Evolutionary conservation across 2,888 invertebrate species (phyloP).

Genomic region (Brenthis daphne): DNA sequence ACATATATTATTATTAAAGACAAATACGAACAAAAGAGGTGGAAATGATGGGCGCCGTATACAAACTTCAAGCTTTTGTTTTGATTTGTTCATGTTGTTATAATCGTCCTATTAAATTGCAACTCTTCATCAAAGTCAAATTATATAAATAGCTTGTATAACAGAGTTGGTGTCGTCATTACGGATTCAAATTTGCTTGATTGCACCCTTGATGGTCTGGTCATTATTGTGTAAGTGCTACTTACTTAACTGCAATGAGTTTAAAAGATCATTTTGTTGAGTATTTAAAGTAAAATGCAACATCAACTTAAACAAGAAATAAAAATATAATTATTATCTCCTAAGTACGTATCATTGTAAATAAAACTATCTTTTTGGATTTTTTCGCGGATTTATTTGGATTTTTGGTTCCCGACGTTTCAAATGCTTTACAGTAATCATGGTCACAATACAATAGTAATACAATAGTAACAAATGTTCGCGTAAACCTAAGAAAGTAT

Average conservation of each 20-base stretch:
- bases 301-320: neutral
- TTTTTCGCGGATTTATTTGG: too few relatives aligned
- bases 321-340: too few relatives aligned
- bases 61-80: constrained; percentile 4
- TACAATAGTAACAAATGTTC: too few relatives aligned
- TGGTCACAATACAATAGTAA: too few relatives aligned
- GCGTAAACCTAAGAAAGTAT: too few relatives aligned
- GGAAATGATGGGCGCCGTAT: too few relatives aligned
- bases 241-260: constrained; percentile 16
- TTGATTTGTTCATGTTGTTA: constrained; percentile 2
- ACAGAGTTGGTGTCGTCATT: constrained; percentile 37
- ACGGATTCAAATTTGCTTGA: constrained; percentile 39
- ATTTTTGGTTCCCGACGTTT: too few relatives aligned
- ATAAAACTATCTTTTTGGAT: too few relatives aligned
- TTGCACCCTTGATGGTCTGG: constrained; percentile 39
- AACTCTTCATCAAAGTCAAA: constrained; percentile 39
- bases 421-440: too few relatives aligned
- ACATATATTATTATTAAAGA: too few relatives aligned
- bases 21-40: too few relatives aligned
- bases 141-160: constrained; percentile 46
- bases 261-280: constrained; percentile 9
- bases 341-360: too few relatives aligned
- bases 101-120: constrained; percentile 7
- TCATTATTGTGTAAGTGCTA: constrained; percentile 21
- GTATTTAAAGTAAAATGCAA: constrained; percentile 4